These are phyloP conservation scores for Lepilemur septentrionalis DNA, from an alignment of 2,797 vertebrate genomes.

Conservation along the genomic window DNA sequence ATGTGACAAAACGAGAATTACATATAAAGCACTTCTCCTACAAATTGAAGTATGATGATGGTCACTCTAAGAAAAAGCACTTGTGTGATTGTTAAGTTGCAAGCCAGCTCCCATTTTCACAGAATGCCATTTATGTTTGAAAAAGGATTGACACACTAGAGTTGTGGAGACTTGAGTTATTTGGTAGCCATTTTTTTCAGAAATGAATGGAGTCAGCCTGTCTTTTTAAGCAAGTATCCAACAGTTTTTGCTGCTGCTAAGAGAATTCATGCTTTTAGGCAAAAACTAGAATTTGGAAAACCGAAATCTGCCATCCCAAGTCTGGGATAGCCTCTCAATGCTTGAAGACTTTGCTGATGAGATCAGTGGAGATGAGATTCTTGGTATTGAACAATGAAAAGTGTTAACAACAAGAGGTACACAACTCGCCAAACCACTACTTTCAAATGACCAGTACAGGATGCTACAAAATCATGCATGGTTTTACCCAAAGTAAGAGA, in stretches of 20 bases:
- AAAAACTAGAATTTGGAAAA: neutral
- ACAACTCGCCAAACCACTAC: neutral
- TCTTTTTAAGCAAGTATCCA: neutral
- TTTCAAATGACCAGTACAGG: neutral
- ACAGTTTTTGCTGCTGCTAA: neutral
- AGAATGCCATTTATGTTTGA: neutral
- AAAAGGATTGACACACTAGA: neutral
- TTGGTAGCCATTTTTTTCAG: neutral
- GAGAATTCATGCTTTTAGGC: neutral
- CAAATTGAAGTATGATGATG: too few species aligned
- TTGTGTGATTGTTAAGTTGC: rapidly evolving
- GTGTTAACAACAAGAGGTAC: neutral
- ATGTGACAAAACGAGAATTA: neutral
- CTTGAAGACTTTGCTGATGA: neutral
- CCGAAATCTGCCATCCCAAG: neutral
- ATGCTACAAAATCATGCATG: neutral
- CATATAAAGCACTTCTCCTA: neutral
- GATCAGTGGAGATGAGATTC: neutral
- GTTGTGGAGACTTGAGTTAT: neutral
- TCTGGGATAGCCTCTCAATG: neutral
- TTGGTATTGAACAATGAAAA: rapidly evolving
- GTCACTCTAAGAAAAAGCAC: neutral
- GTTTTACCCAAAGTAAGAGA: neutral
- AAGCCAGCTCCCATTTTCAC: neutral
- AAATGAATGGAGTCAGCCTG: neutral